Evolutionary conservation across 2,113 vertebrate species (phyloP).

Genomic region (Oenanthe oenanthe): DNA sequence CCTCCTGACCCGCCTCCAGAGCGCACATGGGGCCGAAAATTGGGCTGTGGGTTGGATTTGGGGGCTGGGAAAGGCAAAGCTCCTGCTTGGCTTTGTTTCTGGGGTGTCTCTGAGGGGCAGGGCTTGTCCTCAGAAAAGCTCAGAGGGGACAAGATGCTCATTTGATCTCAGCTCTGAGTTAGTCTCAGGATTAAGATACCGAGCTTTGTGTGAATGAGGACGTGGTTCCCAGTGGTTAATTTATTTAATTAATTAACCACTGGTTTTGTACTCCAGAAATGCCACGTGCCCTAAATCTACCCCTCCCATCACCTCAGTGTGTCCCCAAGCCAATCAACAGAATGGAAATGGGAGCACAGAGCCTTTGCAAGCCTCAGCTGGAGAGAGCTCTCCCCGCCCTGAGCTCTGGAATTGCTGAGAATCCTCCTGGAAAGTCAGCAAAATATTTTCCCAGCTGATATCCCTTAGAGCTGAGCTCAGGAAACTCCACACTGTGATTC

Average conservation of each 20-base stretch:
- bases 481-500: neutral
- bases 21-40: neutral
- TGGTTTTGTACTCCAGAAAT: neutral
- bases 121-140: neutral
- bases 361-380: neutral
- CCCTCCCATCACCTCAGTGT: neutral
- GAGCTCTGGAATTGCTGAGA: neutral
- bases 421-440: neutral
- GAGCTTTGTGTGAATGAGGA: neutral
- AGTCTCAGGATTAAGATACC: neutral
- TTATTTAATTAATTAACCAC: neutral
- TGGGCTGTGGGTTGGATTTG: neutral
- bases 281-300: accelerated
- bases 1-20: neutral
- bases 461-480: neutral
- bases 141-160: neutral
- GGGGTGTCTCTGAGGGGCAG: neutral
- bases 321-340: accelerated
- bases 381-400: neutral
- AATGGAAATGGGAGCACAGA: neutral
- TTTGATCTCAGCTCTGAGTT: neutral
- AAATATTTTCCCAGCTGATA: neutral
- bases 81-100: neutral
- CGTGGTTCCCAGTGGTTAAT: accelerated
- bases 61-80: neutral